These are phyloP conservation scores for Brachypodius melanocephalos DNA, from an alignment of 2,113 vertebrate genomes.

Conservation along the genomic window DNA sequence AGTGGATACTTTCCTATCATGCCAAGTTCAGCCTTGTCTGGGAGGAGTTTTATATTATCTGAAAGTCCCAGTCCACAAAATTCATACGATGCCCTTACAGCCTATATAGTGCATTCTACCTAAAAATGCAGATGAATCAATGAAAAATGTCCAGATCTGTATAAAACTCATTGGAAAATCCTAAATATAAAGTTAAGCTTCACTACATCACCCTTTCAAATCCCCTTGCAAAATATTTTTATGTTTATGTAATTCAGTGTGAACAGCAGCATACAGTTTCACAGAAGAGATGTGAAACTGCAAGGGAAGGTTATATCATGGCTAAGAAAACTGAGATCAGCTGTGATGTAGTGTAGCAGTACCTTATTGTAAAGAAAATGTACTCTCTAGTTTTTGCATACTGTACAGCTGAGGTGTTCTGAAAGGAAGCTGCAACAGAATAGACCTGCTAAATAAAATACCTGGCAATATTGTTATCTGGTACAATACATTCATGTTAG, in stretches of 20 bases:
- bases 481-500: constrained; percentile 23
- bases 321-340: not conserved
- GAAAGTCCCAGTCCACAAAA: not conserved
- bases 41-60: not conserved
- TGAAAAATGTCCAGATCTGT: not conserved
- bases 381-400: not conserved
- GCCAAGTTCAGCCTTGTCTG: not conserved
- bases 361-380: not conserved
- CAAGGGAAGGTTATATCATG: not conserved
- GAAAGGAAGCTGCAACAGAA: constrained; percentile 7
- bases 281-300: not conserved
- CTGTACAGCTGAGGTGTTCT: not conserved
- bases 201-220: not conserved
- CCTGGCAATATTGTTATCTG: constrained; percentile 29
- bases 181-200: not conserved
- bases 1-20: not conserved
- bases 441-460: constrained; percentile 40
- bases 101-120: not conserved
- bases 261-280: not conserved
- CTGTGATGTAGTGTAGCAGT: not conserved
- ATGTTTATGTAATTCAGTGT: not conserved
- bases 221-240: not conserved
- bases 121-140: not conserved
- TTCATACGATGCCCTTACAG: not conserved
- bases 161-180: not conserved